Evolutionary conservation across 2,888 invertebrate species (phyloP), one percentile per base, ranked within the genome.

Genomic region (Sarcophaga variegata): DNA sequence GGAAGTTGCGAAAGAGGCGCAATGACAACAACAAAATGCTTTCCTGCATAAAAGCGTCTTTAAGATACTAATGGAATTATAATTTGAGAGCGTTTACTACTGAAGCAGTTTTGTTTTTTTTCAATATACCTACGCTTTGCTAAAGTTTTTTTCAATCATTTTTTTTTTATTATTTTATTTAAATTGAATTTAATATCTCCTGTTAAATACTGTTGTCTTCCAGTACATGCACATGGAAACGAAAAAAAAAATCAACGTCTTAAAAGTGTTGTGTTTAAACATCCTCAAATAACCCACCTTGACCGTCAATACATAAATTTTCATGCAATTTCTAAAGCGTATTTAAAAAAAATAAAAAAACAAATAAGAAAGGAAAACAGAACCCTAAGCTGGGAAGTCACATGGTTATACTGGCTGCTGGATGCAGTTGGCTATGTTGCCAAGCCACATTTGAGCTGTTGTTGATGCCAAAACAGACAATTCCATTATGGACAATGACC

Each of bases 401-500:
- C 10, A 10, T 37, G 37, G 8, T 37, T 8, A 37, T 37, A 54
- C 4, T 54, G 54, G 12, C 17, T 54, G 12, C 17, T 12, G 54
- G 17, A 14, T 54, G 6, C 59, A 25, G 14, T 62, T 22, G 67
- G 78, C 59, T 37, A 49, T 81, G 81, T 81, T 81, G 81, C 67
- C 49, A 74, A 27, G 81, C 62, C 66, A 72, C 54, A 54, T 54
- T 54, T 54, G 4, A 47, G 25, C 17, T 20, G 66, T 64, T 59
- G 79, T 74, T 66, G n/a, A 74, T 54, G 4, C 5, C 67, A 66
- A 74, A 27, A 37, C 60, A 49, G 62, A 75, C 62, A 20, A 74
- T 74, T 74, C 60, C 60, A 3, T 47, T 47, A 60, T 81, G 79
- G 63, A 60, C 81, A 82, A 82, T 82, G 76, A 82, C 81, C 81